A percentile compares a stretch with the other conserved stretches of the same genome.
Conservation (phyloP, 2,797 vertebrate genomes). For the Scolopax rusticola region DNA sequence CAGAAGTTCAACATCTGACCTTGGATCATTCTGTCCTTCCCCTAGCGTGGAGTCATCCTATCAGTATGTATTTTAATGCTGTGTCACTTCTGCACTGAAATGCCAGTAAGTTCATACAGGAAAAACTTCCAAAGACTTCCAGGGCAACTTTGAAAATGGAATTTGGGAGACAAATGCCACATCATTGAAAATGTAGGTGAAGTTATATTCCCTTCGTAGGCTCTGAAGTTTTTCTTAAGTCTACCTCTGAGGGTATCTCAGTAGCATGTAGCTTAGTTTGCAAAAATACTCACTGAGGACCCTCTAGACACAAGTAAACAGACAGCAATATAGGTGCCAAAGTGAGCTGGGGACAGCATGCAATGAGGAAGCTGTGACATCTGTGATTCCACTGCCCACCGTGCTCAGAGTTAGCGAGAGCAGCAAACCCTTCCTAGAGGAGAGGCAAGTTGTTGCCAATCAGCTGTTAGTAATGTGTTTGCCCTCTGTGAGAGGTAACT, state of each 20-base stretch:
- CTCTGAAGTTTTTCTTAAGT: background rate
- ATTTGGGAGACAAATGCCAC: background rate
- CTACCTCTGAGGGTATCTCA: background rate
- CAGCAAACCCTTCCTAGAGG: background rate
- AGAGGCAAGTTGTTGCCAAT: background rate
- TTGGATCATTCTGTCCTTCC: background rate
- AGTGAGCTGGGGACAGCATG: background rate
- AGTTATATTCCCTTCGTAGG: background rate
- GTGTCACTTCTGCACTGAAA: background rate
- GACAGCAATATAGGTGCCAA: background rate
- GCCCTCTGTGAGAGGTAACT: background rate
- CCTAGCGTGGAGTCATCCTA: background rate
- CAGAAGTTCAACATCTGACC: background rate
- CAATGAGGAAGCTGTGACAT: rapidly evolving
- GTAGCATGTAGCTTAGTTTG: background rate
- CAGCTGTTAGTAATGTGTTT: constrained; percentile 10
- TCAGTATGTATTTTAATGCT: background rate
- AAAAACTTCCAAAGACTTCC: background rate
- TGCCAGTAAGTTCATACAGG: background rate
- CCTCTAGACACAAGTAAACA: background rate
- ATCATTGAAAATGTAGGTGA: background rate
- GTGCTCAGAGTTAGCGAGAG: constrained; percentile 10
- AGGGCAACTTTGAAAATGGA: background rate
- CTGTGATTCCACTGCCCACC: background rate
- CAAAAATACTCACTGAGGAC: background rate